Evolutionary conservation across 2,888 invertebrate genomes (phyloP).

Genomic region (Altica lythri): DNA sequence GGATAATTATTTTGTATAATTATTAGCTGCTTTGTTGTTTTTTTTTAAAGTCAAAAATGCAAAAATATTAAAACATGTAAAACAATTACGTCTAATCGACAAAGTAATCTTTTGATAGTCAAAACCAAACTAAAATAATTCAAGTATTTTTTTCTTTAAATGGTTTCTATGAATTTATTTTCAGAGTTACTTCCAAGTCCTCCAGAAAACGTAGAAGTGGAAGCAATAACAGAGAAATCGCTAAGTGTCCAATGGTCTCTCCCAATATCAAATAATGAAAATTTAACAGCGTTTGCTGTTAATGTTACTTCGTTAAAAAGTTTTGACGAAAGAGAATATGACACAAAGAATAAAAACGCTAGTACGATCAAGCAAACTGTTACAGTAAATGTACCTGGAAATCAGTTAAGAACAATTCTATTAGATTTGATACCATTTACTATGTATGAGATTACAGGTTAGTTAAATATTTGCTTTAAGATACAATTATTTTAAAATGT

Average conservation of each 20-base stretch:
- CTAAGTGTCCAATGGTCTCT: conserved; percentile 73
- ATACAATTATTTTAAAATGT: not conserved
- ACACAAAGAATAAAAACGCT: conserved; percentile 52
- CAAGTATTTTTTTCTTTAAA: too few relatives aligned
- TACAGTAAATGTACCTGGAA: conserved; percentile 62
- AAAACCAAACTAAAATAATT: too few relatives aligned
- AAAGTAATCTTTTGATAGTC: too few relatives aligned
- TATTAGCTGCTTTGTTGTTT: too few relatives aligned
- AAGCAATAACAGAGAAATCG: conserved; percentile 73
- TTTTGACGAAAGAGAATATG: conserved; percentile 67
- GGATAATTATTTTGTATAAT: too few relatives aligned
- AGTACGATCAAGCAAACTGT: conserved; percentile 25
- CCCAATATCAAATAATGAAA: conserved; percentile 68
- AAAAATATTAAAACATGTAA: too few relatives aligned
- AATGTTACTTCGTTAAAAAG: conserved; percentile 73
- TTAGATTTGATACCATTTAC: conserved; percentile 74
- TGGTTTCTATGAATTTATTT: too few relatives aligned
- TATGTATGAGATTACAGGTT: conserved; percentile 75
- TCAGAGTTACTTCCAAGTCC: conserved; percentile 77
- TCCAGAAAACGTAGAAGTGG: conserved; percentile 73
- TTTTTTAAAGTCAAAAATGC: too few relatives aligned
- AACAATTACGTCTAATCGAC: too few relatives aligned
- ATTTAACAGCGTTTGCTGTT: conserved; percentile 69
- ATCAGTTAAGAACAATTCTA: conserved; percentile 64
- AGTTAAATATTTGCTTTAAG: not conserved